Evolutionary conservation across 2,113 vertebrate species (phyloP).

Genomic region (Empidonax traillii): DNA sequence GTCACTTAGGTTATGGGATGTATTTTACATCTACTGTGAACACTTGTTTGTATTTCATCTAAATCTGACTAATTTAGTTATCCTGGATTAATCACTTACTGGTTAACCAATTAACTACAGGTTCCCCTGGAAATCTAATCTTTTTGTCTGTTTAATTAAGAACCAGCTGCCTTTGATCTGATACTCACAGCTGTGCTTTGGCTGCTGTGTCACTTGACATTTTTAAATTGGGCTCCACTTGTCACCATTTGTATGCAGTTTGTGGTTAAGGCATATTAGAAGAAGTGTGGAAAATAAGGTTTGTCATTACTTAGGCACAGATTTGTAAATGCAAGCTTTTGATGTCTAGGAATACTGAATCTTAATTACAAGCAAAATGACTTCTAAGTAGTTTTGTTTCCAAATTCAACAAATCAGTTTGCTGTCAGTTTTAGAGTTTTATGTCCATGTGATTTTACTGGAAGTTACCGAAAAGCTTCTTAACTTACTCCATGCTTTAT

Average conservation of each 20-base stretch:
- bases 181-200: constrained; percentile 65
- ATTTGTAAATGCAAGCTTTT: constrained; percentile 42
- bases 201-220: constrained; percentile 62
- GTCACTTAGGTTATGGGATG: not conserved
- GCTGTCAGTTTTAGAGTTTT: not conserved
- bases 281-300: constrained; percentile 52
- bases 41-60: constrained; percentile 46
- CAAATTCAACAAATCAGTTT: not conserved
- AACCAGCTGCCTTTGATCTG: constrained; percentile 70
- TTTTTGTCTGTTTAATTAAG: constrained; percentile 71
- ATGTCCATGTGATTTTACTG: not conserved
- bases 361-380: constrained; percentile 20
- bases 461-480: not conserved
- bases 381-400: not conserved
- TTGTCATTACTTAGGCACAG: constrained; percentile 34
- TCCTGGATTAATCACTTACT: constrained; percentile 58
- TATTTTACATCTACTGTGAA: constrained; percentile 20
- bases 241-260: constrained; percentile 38
- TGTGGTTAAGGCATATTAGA: constrained; percentile 41
- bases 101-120: constrained; percentile 66
- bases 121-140: constrained; percentile 48
- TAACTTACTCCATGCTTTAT: not conserved
- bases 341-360: constrained; percentile 37
- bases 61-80: constrained; percentile 65
- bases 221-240: constrained; percentile 57